A percentile compares a stretch with the other conserved stretches of the same genome.
These are phyloP conservation scores for Clarias batrachus DNA, from an alignment of 2,113 vertebrate species.

Conservation along the genomic window DNA sequence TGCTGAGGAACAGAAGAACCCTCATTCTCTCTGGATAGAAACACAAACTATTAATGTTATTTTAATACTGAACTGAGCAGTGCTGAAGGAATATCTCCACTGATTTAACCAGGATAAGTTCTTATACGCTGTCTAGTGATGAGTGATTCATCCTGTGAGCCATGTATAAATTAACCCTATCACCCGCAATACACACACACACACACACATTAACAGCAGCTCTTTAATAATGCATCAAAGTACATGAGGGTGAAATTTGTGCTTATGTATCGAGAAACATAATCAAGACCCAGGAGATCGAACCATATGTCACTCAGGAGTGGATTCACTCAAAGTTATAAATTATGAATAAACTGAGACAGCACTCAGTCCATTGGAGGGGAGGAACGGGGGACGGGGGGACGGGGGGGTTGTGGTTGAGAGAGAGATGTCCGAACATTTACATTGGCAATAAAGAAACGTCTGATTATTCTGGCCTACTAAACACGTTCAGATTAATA, in stretches of 20 bases:
- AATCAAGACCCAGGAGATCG: not conserved
- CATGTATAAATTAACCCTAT: not conserved
- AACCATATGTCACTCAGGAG: constrained; percentile 1
- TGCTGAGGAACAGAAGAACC: not conserved
- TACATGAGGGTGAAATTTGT: not conserved
- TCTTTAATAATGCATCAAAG: constrained; percentile 7
- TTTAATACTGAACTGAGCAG: not conserved
- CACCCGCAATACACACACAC: not conserved
- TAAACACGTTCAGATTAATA: not conserved
- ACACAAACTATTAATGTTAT: too few relatives aligned
- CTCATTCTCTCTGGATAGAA: not conserved
- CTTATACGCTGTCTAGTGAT: not conserved
- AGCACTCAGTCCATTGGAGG: not conserved
- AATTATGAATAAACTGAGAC: not conserved
- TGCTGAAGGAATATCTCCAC: not conserved
- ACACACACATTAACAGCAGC: not conserved
- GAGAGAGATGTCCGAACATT: not conserved
- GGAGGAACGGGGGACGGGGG: too few relatives aligned
- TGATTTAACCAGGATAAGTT: not conserved
- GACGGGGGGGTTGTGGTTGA: not conserved
- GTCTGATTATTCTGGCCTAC: not conserved
- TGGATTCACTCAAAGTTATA: not conserved
- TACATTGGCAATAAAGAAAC: not conserved
- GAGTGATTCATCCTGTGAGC: not conserved
- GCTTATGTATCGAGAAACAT: not conserved